Conservation (phyloP, 2,113 vertebrate genomes). For the Tragulus kanchil region DNA sequence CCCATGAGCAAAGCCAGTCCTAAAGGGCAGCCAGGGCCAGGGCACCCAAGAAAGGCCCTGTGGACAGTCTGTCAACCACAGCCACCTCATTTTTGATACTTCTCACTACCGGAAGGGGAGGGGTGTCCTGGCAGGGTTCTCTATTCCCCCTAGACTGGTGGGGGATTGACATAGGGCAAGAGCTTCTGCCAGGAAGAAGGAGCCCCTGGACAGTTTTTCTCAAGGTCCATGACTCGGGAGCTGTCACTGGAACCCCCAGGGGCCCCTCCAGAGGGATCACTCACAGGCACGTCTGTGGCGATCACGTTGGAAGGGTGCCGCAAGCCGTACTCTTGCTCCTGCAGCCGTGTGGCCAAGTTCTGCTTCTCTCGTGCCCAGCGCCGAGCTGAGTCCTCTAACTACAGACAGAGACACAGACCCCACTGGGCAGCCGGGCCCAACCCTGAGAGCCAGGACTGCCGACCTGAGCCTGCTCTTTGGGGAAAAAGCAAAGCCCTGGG, state of each 20-base stretch:
- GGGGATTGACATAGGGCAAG: neutral
- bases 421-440: neutral
- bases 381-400: slow-evolving; percentile 90
- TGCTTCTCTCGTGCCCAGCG: slow-evolving; percentile 93
- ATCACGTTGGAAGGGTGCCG: slow-evolving; percentile 42
- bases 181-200: neutral
- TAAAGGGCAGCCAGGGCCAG: neutral
- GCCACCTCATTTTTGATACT: neutral
- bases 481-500: neutral
- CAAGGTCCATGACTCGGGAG: neutral
- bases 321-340: slow-evolving; percentile 88
- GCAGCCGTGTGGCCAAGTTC: slow-evolving; percentile 88
- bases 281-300: slow-evolving; percentile 74
- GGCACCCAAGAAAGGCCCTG: neutral
- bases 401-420: neutral
- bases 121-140: neutral
- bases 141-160: neutral
- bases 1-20: neutral
- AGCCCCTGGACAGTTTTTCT: neutral
- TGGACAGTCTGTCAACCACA: neutral
- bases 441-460: neutral
- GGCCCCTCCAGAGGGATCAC: slow-evolving; percentile 37
- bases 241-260: too few species aligned
- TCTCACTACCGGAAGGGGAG: neutral
- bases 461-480: neutral